Conservation (phyloP, 2,113 vertebrate species). For the Proterorhinus semilunaris region DNA sequence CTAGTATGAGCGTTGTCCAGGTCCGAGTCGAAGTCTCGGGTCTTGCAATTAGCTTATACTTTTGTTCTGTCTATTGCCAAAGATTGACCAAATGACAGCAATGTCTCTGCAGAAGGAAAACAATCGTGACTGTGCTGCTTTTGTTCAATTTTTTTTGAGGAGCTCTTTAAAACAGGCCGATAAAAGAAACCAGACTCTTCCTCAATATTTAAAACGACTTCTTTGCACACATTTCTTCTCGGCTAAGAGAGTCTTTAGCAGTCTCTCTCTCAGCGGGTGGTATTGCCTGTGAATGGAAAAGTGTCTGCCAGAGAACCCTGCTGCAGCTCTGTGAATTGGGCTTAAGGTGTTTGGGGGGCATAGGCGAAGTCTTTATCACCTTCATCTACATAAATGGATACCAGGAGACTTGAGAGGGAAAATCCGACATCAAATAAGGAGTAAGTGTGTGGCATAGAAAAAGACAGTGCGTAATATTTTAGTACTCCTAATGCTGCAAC, state of each 20-base stretch:
- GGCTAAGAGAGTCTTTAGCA: constrained; percentile 23
- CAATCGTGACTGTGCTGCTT: too few species aligned
- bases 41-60: too few species aligned
- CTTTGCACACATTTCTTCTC: constrained; percentile 14
- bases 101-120: too few species aligned
- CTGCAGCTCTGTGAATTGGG: constrained; percentile 24
- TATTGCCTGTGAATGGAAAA: constrained; percentile 40
- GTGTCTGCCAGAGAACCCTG: constrained; percentile 24
- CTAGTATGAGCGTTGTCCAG: too few species aligned
- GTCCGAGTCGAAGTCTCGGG: too few species aligned
- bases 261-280: constrained; percentile 47
- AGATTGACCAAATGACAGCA: too few species aligned
- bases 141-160: too few species aligned
- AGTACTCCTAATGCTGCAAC: too few species aligned
- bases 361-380: constrained; percentile 29
- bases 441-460: too few species aligned
- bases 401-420: constrained; percentile 6
- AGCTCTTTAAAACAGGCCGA: not conserved
- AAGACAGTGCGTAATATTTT: too few species aligned
- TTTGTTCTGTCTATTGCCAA: too few species aligned
- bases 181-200: constrained; percentile 1
- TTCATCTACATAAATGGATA: constrained; percentile 24
- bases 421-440: not conserved
- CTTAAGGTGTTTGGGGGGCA: constrained; percentile 21
- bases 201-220: constrained; percentile 45